Percentiles rank a stretch among this genome's conserved stretches.
phyloP scores from a whole-genome alignment of 2,113 vertebrate species.

The Ahaetulla prasina region DNA sequence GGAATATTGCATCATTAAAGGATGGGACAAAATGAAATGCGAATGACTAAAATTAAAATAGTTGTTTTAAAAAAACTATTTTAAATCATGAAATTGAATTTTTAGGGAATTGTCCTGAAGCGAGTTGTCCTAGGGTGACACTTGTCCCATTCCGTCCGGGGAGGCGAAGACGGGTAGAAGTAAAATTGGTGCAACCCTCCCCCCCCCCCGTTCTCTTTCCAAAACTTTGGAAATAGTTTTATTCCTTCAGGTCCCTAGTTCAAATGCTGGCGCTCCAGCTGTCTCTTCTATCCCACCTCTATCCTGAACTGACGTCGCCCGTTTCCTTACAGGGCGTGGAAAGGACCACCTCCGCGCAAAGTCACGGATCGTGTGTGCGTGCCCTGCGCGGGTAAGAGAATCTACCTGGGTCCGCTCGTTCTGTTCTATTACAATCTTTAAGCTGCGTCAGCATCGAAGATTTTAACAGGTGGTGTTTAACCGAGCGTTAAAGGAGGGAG shows the following conservation, averaged over 20 bases:
- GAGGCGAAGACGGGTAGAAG: not conserved
- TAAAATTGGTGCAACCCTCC: no score
- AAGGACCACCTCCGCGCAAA: conserved; percentile 60
- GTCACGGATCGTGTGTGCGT: conserved; percentile 45
- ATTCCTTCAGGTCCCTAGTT: not conserved
- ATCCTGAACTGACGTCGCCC: not conserved
- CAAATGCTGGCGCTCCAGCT: not conserved
- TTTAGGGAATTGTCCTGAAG: no score
- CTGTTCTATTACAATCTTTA: no score
- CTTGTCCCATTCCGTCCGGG: not conserved
- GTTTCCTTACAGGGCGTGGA: conserved; percentile 40
- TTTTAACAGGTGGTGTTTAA: not conserved
- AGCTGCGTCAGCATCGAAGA: not conserved
- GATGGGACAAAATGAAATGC: no score
- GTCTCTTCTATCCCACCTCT: not conserved
- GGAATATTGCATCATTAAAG: no score
- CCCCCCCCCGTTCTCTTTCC: not conserved
- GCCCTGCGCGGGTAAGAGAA: no score
- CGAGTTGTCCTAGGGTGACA: no score
- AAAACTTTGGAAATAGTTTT: not conserved
- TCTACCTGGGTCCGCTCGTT: not conserved
- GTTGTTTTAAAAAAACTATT: no score
- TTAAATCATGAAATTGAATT: no score
- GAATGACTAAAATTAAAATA: no score
- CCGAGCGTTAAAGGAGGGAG: conserved; percentile 20